Percentiles rank a stretch among this genome's conserved stretches.
Conservation (phyloP, 2,113 vertebrate genomes). For the Odocoileus hemionus region DNA sequence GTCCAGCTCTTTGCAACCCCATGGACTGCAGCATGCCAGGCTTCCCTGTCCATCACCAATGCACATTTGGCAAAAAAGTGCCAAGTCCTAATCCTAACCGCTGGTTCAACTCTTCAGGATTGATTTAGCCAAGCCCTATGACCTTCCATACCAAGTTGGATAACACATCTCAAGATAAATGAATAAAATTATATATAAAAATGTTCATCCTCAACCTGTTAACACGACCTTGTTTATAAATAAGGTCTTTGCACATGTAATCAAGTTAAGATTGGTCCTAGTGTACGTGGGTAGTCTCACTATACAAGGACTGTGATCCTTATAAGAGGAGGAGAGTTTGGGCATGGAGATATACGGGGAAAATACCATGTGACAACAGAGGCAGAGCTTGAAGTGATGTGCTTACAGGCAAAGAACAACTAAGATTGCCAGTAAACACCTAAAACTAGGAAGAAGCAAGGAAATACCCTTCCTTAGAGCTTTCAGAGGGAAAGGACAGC, state of each 20-base stretch:
- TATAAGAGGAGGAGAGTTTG: neutral
- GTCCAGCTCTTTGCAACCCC: rapidly evolving
- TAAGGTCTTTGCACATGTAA: neutral
- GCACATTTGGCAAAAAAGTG: neutral
- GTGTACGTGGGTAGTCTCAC: neutral
- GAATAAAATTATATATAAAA: neutral
- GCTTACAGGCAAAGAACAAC: neutral
- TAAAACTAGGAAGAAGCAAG: neutral
- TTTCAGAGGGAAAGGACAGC: neutral
- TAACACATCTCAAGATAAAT: neutral
- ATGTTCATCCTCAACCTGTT: neutral
- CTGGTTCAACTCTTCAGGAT: neutral
- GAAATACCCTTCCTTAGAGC: neutral
- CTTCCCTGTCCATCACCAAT: neutral
- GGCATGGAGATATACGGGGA: no score
- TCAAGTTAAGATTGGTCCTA: neutral
- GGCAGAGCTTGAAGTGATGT: neutral
- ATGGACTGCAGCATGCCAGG: neutral
- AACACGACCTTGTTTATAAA: neutral
- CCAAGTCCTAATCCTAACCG: neutral
- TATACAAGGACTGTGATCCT: neutral
- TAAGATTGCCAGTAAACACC: neutral
- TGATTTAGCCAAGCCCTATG: neutral
- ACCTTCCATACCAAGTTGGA: neutral
- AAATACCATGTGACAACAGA: neutral